Conservation (phyloP, 2,888 invertebrate genomes). For the Agonopterix subpropinquella region DNA sequence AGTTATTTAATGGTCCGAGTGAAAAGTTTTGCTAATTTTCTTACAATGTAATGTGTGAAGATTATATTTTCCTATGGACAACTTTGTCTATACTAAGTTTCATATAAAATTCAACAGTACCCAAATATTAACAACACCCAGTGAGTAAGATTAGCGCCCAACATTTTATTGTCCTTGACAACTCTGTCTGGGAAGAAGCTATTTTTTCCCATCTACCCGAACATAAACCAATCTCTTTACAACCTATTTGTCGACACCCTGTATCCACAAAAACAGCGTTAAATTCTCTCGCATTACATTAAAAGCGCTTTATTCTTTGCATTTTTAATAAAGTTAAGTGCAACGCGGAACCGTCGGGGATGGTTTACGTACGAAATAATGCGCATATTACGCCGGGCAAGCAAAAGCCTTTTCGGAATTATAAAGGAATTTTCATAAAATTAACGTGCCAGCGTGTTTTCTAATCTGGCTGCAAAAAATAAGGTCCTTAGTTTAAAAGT, state of each 20-base stretch:
- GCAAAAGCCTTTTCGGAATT: slow-evolving; percentile 5
- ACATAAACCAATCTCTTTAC: background rate
- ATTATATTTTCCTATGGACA: background rate
- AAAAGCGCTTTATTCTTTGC: slow-evolving; percentile 17
- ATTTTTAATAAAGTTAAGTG: slow-evolving; percentile 45
- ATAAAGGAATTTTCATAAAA: slow-evolving; percentile 4
- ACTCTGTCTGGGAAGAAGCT: background rate
- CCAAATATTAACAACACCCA: no score
- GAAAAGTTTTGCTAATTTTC: no score
- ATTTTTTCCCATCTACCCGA: background rate
- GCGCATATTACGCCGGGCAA: slow-evolving; percentile 1
- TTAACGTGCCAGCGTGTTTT: slow-evolving; percentile 1
- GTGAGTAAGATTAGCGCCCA: no score
- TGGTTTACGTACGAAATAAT: background rate
- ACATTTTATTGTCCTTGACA: background rate
- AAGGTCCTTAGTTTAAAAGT: no score
- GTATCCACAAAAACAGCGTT: background rate
- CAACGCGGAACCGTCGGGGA: slow-evolving; percentile 8
- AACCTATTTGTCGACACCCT: background rate
- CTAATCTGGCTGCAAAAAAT: no score
- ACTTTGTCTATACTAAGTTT: no score
- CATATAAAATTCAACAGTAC: no score
- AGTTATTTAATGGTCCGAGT: no score
- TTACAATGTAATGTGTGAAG: background rate
- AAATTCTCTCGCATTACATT: background rate